These are phyloP conservation scores for Toxotes lorentzi DNA, from an alignment of 2,797 vertebrate genomes.

Conservation along the genomic window DNA sequence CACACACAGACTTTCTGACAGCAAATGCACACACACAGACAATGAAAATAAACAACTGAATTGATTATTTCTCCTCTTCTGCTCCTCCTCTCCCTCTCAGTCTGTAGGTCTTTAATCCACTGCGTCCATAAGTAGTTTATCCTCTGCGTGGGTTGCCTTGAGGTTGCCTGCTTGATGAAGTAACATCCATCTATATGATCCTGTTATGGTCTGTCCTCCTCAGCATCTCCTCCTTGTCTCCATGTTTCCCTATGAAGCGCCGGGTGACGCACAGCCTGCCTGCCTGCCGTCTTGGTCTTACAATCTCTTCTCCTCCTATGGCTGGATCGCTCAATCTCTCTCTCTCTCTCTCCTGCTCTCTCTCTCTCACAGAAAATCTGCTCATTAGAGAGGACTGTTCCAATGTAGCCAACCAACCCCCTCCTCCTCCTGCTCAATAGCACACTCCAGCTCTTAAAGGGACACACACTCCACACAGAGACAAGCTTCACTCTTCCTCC, in stretches of 20 bases:
- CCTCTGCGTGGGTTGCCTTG: slow-evolving; percentile 75
- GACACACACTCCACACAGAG: slow-evolving; percentile 79
- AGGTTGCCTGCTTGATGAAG: slow-evolving; percentile 71
- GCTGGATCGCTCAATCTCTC: slow-evolving; percentile 66
- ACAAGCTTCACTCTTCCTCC: neutral
- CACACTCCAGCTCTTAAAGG: slow-evolving; percentile 89
- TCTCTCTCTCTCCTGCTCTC: slow-evolving; percentile 74
- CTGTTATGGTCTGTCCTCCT: slow-evolving; percentile 66
- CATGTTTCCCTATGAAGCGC: slow-evolving; percentile 75
- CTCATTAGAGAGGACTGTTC: slow-evolving; percentile 88
- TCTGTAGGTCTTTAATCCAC: slow-evolving; percentile 82
- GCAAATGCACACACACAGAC: slow-evolving; percentile 69
- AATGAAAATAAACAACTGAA: slow-evolving; percentile 80
- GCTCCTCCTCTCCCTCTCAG: slow-evolving; percentile 49
- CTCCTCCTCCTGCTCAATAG: slow-evolving; percentile 68
- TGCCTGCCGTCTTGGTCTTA: slow-evolving; percentile 75
- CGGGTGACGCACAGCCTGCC: slow-evolving; percentile 77
- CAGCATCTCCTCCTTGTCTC: slow-evolving; percentile 75
- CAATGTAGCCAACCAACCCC: slow-evolving; percentile 75
- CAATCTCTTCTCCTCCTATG: slow-evolving; percentile 73
- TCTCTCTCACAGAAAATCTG: slow-evolving; percentile 84
- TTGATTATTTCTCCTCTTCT: slow-evolving; percentile 77
- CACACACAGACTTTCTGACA: slow-evolving; percentile 63
- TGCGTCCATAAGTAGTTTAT: slow-evolving; percentile 85
- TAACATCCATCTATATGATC: slow-evolving; percentile 78